Conservation (phyloP, 2,113 vertebrate species). For the Eubucco bourcierii region DNA sequence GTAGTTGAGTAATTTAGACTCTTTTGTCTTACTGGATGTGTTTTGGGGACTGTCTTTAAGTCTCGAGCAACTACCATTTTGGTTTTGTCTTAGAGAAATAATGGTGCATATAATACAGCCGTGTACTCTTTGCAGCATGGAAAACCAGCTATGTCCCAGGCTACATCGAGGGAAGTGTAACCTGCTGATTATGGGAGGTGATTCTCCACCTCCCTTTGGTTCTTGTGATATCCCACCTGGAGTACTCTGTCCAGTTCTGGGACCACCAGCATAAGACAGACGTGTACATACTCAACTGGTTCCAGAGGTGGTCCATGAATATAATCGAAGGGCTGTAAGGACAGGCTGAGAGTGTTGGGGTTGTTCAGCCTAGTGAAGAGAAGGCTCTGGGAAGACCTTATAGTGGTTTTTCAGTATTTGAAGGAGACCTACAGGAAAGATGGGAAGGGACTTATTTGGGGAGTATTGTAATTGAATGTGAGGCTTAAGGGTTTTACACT, state of each 20-base stretch:
- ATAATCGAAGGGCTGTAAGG: background rate
- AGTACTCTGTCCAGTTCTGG: background rate
- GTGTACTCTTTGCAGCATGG: background rate
- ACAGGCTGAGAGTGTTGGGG: background rate
- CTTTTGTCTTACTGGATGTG: background rate
- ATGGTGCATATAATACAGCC: background rate
- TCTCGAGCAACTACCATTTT: background rate
- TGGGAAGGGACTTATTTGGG: background rate
- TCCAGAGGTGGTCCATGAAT: background rate
- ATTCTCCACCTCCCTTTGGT: background rate
- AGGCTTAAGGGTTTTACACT: background rate
- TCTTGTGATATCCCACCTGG: background rate
- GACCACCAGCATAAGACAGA: background rate
- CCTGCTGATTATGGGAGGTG: background rate
- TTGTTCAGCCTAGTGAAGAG: background rate
- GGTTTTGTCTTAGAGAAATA: background rate
- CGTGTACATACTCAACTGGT: background rate
- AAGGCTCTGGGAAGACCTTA: background rate
- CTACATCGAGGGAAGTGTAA: background rate
- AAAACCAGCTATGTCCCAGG: background rate
- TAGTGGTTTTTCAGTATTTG: background rate
- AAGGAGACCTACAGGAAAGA: background rate
- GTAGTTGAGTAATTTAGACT: slow-evolving; percentile 8
- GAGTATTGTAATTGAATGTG: background rate
- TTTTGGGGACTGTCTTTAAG: background rate